These are phyloP conservation scores for Chloroceryle inda DNA, from an alignment of 2,797 vertebrate species.

Conservation along the genomic window DNA sequence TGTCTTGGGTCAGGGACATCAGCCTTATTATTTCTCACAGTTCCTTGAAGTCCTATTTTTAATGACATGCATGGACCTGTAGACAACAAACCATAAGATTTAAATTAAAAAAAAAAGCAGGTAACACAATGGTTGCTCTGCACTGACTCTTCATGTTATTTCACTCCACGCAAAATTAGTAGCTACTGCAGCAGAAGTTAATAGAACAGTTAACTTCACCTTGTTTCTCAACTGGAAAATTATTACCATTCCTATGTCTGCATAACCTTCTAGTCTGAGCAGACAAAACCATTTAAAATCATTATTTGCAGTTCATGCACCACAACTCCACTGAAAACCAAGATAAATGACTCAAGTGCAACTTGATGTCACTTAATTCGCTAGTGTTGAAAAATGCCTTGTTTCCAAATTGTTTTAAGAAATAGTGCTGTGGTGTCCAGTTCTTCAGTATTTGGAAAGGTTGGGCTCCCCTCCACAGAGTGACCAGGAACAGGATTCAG, in stretches of 20 bases:
- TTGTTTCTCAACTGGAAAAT: background rate
- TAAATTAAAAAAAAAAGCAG: background rate
- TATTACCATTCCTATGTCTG: background rate
- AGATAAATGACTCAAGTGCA: background rate
- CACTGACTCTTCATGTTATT: background rate
- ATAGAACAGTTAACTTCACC: background rate
- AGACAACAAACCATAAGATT: background rate
- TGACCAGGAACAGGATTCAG: background rate
- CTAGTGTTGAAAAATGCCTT: background rate
- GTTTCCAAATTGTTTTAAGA: background rate
- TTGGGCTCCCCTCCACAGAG: background rate
- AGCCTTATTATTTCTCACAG: background rate
- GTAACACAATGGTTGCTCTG: background rate
- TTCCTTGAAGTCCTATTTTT: background rate
- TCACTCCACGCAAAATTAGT: background rate
- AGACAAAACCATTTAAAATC: background rate
- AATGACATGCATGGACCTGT: background rate
- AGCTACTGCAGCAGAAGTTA: background rate
- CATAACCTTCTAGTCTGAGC: background rate
- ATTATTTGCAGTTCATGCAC: background rate
- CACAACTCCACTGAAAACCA: background rate
- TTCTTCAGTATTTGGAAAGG: background rate
- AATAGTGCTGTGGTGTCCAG: accelerated
- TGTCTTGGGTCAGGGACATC: background rate
- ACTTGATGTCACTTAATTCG: background rate